Percentiles rank a stretch among this genome's conserved stretches.
phyloP scores from a whole-genome alignment of 2,113 vertebrate genomes.

The Chiloscyllium plagiosum region DNA sequence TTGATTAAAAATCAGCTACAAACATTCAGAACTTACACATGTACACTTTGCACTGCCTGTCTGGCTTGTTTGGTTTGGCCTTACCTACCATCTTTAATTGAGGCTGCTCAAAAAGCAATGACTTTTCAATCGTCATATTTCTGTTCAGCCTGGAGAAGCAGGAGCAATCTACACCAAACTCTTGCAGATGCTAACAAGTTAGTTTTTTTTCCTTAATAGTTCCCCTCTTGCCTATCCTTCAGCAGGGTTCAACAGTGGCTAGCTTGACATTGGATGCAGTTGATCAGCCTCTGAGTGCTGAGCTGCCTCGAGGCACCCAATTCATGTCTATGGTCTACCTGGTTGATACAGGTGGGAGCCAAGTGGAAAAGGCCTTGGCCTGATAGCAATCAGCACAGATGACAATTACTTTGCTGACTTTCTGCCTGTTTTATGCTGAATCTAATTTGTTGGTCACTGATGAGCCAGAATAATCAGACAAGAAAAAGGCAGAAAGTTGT shows the following conservation, averaged over 20 bases:
- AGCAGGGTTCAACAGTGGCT: background rate
- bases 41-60: background rate
- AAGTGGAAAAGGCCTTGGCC: background rate
- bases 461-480: background rate
- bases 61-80: background rate
- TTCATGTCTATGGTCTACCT: background rate
- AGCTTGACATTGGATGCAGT: background rate
- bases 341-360: background rate
- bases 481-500: background rate
- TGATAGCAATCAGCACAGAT: no score
- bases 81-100: background rate
- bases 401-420: background rate
- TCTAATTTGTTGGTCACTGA: background rate
- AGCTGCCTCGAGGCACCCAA: background rate
- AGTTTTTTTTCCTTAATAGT: background rate
- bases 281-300: background rate
- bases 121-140: background rate
- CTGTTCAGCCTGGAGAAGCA: background rate
- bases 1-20: background rate
- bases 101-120: background rate
- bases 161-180: background rate
- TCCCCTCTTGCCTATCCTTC: background rate
- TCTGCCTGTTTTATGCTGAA: background rate
- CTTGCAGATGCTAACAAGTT: background rate
- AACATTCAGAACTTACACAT: background rate